A percentile compares a stretch with the other conserved stretches of the same genome.
These are phyloP conservation scores for Sitobion miscanthi DNA, from an alignment of 1,140 invertebrate genomes.

Conservation along the genomic window DNA sequence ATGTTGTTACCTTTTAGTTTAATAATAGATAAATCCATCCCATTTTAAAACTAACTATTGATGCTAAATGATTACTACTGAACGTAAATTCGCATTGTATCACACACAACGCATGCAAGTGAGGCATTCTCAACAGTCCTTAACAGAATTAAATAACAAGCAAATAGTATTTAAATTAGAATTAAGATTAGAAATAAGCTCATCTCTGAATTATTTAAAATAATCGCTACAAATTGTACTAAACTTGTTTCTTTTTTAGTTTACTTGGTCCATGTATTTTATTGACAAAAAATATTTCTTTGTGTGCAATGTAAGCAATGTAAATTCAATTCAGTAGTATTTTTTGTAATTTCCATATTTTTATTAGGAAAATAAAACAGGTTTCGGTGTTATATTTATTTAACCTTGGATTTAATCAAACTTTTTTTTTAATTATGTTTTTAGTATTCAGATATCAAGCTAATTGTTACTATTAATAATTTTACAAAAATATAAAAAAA, in stretches of 20 bases:
- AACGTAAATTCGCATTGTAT: too few species aligned
- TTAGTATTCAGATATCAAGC: not conserved
- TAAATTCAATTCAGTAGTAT: not conserved
- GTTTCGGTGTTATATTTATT: not conserved
- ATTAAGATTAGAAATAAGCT: too few species aligned
- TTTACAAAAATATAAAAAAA: not conserved
- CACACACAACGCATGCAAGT: too few species aligned
- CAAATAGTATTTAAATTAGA: too few species aligned
- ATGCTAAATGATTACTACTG: too few species aligned
- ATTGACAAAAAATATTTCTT: not conserved
- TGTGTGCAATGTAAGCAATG: not conserved
- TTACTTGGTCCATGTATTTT: not conserved
- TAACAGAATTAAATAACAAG: too few species aligned
- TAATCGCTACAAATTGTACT: too few species aligned
- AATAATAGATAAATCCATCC: too few species aligned
- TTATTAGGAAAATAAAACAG: conserved; percentile 16
- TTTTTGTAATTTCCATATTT: conserved; percentile 17
- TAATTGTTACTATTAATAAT: not conserved
- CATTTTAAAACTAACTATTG: too few species aligned
- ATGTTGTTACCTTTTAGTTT: too few species aligned
- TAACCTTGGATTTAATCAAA: conserved; percentile 22
- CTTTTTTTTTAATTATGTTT: not conserved
- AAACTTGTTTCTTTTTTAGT: not conserved
- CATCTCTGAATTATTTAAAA: too few species aligned
- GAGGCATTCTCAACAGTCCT: too few species aligned